These are phyloP conservation scores for Champsocephalus gunnari DNA, from an alignment of 2,797 vertebrate genomes.

Conservation along the genomic window DNA sequence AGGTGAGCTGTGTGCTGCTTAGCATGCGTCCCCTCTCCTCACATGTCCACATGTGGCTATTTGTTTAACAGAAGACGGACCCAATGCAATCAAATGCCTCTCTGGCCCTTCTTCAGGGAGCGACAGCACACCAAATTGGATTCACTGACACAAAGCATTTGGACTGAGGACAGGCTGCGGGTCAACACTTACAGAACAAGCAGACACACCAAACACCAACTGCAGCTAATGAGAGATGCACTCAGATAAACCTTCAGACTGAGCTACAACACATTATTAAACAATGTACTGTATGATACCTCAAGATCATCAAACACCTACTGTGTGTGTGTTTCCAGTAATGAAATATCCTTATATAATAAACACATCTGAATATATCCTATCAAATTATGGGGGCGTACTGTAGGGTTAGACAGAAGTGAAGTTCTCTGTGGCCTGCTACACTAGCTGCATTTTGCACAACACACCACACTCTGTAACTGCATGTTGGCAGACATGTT, in stretches of 20 bases:
- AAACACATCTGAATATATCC: not conserved
- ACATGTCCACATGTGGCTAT: constrained; percentile 67
- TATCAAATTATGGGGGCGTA: not conserved
- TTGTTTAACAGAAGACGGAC: constrained; percentile 67
- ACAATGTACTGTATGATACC: not conserved
- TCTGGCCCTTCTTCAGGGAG: constrained; percentile 58
- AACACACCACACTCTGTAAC: not conserved
- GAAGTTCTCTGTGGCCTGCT: not conserved
- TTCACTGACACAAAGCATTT: constrained; percentile 75
- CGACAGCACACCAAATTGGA: constrained; percentile 72
- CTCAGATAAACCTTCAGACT: constrained; percentile 15
- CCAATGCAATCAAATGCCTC: constrained; percentile 71
- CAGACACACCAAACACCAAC: constrained; percentile 8
- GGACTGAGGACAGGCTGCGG: constrained; percentile 52
- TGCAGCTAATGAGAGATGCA: constrained; percentile 35
- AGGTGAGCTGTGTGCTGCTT: constrained; percentile 50
- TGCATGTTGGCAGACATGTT: not conserved
- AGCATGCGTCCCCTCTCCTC: constrained; percentile 49
- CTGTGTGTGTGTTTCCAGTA: not conserved
- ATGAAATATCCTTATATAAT: not conserved
- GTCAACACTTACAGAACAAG: constrained; percentile 57
- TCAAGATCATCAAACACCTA: not conserved
- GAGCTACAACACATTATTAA: not conserved
- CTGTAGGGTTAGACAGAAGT: not conserved
- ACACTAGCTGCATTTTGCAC: not conserved